A percentile compares a stretch with the other conserved stretches of the same genome.
phyloP scores from a whole-genome alignment of 2,113 vertebrate species.

The Calidris pygmaea region DNA sequence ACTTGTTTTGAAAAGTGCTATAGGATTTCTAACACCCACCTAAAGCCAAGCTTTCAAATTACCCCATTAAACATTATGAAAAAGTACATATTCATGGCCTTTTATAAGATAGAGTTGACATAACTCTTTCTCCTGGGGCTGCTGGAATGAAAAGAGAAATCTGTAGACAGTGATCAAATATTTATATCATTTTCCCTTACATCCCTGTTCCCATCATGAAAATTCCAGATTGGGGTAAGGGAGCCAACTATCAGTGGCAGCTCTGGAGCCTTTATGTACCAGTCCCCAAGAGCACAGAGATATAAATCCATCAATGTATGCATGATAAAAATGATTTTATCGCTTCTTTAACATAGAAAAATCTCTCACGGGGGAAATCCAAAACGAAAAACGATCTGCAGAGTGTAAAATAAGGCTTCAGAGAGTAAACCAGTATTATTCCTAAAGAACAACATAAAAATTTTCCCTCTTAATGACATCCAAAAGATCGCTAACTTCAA shows the following conservation, averaged over 20 bases:
- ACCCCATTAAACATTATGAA: slow-evolving; percentile 42
- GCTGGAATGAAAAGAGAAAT: background rate
- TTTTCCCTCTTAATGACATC: slow-evolving; percentile 43
- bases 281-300: background rate
- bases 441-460: slow-evolving; percentile 37
- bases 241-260: slow-evolving; percentile 5
- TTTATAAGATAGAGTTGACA: slow-evolving; percentile 43
- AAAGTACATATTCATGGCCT: slow-evolving; percentile 29
- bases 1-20: slow-evolving; percentile 54
- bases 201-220: background rate
- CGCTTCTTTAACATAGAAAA: background rate
- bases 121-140: slow-evolving; percentile 33
- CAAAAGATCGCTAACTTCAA: slow-evolving; percentile 61
- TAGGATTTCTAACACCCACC: slow-evolving; percentile 57
- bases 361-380: background rate
- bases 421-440: slow-evolving; percentile 47
- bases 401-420: slow-evolving; percentile 27
- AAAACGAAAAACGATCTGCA: background rate
- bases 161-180: background rate
- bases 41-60: slow-evolving; percentile 53
- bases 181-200: background rate
- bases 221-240: background rate
- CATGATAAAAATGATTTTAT: slow-evolving; percentile 34
- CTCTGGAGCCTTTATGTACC: background rate
- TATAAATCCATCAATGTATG: slow-evolving; percentile 23